Base-by-base conservation (phyloP, 2,888 invertebrate species). In the Rutpela maculata region DNA sequence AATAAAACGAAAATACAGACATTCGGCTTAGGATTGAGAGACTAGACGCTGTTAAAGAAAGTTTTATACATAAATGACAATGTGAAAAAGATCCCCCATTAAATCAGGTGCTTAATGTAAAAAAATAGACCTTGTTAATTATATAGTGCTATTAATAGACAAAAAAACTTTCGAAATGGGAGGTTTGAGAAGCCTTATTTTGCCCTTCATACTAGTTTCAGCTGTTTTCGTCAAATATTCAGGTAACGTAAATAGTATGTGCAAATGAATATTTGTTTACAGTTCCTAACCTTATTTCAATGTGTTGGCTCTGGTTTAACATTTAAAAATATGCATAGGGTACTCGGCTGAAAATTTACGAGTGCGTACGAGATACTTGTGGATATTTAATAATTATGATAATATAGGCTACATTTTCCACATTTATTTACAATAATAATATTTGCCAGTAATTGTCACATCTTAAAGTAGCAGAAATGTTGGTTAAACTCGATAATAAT, bases 1-100 rank as follows among this genome's bases (percentile, higher is more conserved):
- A 81, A 82, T 81, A 80, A 77, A 81, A 72, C 78, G 77, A 74
- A 78, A 74, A 77, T 77, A 78, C 71, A 65, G 79, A 77, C 74
- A 67, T 78, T 77, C 76, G 76, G 57, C 74, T 66, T 74, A 59
- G 67, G 66, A 67, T 68, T 76, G 74, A 71, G 71, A 74, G 76
- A 78, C 57, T 76, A 70, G 70, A 76, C 57, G 71, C 63, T 57
- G 22, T 73, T 68, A 75, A 73, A 68, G 38, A 59, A 59, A 73
- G 76, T 74, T 79, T 68, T 50, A 43, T 31, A 78, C 68, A 70
- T 75, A 66, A 77, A 70, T 60, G 35, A 79, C 75, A 76, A 82
- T 80, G 79, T 81, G 80, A 81, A 75, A 55, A 62, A 56, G 75
- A 74, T n/a, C 65, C 35, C 26, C 55, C 22, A 73, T 31, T 59